A percentile compares a stretch with the other conserved stretches of the same genome.
Evolutionary conservation across 2,797 vertebrate species (phyloP).

Genomic region (Uromys caudimaculatus): DNA sequence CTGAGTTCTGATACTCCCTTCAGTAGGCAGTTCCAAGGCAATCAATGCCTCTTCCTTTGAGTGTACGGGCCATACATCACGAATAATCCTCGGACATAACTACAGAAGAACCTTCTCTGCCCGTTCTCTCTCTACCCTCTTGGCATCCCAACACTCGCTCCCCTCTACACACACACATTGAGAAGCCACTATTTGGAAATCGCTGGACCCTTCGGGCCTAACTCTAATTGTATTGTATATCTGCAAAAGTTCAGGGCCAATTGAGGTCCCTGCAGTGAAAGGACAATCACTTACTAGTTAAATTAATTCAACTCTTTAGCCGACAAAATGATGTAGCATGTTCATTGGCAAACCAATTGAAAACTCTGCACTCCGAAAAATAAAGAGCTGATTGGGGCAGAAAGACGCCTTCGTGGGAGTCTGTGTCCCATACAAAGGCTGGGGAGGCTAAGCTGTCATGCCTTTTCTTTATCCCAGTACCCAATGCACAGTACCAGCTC

Average conservation of each 20-base stretch:
- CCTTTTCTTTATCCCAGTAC: slow-evolving; percentile 70
- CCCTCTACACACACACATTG: not conserved
- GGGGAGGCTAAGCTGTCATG: slow-evolving; percentile 67
- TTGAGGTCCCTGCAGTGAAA: slow-evolving; percentile 59
- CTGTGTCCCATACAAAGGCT: slow-evolving; percentile 69
- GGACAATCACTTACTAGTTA: slow-evolving; percentile 46
- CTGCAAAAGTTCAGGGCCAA: slow-evolving; percentile 18
- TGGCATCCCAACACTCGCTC: not conserved
- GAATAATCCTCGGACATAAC: not conserved
- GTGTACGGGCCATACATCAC: not conserved
- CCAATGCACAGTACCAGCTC: slow-evolving; percentile 71
- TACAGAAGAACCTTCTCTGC: not conserved
- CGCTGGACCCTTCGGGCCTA: not conserved
- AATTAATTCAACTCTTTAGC: slow-evolving; percentile 60
- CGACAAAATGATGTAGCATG: slow-evolving; percentile 48
- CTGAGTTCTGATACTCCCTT: not conserved
- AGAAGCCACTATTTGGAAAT: not conserved
- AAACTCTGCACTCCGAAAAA: slow-evolving; percentile 53
- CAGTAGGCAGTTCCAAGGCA: not conserved
- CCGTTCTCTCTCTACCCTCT: not conserved
- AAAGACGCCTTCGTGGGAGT: slow-evolving; percentile 60
- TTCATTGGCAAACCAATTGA: slow-evolving; percentile 54
- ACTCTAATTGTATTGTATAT: slow-evolving; percentile 22
- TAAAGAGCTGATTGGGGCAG: not conserved
- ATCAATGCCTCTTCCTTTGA: not conserved